These are phyloP conservation scores for Drosophila sucinea DNA, from an alignment of 1,140 invertebrate genomes.

Conservation along the genomic window DNA sequence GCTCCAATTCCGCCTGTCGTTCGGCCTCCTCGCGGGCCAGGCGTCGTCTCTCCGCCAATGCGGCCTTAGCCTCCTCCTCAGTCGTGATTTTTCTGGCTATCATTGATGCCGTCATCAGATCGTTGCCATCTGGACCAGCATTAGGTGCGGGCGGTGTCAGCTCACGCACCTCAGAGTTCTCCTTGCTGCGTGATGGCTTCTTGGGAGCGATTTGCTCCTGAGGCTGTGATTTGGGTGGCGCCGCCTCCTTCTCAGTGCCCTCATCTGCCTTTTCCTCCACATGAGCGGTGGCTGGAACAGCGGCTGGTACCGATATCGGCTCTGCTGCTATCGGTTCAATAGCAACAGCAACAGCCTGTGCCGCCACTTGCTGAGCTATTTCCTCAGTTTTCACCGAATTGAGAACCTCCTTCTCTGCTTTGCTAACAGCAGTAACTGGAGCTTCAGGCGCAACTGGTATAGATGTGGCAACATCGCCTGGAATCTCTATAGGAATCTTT, in stretches of 20 bases:
- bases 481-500: slow-evolving; percentile 25
- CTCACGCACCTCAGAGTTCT: slow-evolving; percentile 77
- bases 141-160: slow-evolving; percentile 58
- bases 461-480: background rate
- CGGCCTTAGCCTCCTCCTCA: slow-evolving; percentile 95
- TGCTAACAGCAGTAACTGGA: slow-evolving; percentile 52
- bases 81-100: slow-evolving; percentile 89
- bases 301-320: slow-evolving; percentile 18
- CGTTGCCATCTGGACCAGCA: slow-evolving; percentile 46
- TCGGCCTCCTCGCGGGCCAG: slow-evolving; percentile 93
- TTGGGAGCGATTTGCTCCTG: slow-evolving; percentile 35
- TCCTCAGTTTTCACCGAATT: slow-evolving; percentile 82
- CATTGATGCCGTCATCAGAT: slow-evolving; percentile 86
- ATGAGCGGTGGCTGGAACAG: slow-evolving; percentile 46
- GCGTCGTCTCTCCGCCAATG: slow-evolving; percentile 92
- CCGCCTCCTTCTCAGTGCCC: slow-evolving; percentile 80
- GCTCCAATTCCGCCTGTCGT: slow-evolving; percentile 91
- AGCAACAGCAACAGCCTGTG: slow-evolving; percentile 9
- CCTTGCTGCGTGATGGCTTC: slow-evolving; percentile 74
- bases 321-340: slow-evolving; percentile 12
- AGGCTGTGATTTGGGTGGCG: slow-evolving; percentile 41
- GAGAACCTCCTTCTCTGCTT: slow-evolving; percentile 81
- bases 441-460: slow-evolving; percentile 21
- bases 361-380: slow-evolving; percentile 44
- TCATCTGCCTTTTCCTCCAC: slow-evolving; percentile 82